Base-by-base conservation (phyloP, 2,797 vertebrate genomes). In the Tenualosa thibaudeaui region DNA sequence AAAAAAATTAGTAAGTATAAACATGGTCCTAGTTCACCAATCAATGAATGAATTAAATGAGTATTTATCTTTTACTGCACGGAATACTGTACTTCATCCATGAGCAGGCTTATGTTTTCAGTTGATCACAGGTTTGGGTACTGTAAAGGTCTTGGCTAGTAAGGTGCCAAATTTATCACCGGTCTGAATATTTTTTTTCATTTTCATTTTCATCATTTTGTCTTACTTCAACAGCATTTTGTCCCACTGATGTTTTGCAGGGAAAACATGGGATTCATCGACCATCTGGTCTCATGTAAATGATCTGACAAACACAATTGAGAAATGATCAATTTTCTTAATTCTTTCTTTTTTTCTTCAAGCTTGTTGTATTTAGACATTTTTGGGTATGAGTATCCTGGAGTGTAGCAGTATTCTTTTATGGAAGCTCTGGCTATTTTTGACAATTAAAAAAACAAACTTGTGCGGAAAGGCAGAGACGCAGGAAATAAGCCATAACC, bases 401-500 rank as follows among this genome's bases (percentile, higher is more conserved):
- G 37, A 75, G 68, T 31, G 40, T 15, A 43, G 68, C 43, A 43
- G 15, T 43, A 43, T 43, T 43, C 17, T 75, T 75, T 31, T 26
- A 68, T 10, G 65, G 22, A 17, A 22, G 31, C 37, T 5, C 31
- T 19, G 68, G 68, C 37, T 75, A 75, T 75, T 75, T 75, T 75
- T 75, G 68, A 43, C 68, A 43, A 75, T 75, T 22, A 43, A 75
- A 43, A 31, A 75, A 75, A 43, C 68, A 75, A 75, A 75, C 68
- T 43, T 31, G 13, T 26, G 17, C 13, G 13, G 37, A 17, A 75
- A 75, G 68, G 31, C 37, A 75, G 54, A 62, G 84, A 81, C 84
- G 51, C 4, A 37, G 68, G 37, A 75, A 75, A 43, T 75, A 75
- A 43, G 15, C 37, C 40, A 13, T 40, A 75, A 40, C 68, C 65